phyloP scores from a whole-genome alignment of 2,888 invertebrate species.

The Cerastis rubricosa region DNA sequence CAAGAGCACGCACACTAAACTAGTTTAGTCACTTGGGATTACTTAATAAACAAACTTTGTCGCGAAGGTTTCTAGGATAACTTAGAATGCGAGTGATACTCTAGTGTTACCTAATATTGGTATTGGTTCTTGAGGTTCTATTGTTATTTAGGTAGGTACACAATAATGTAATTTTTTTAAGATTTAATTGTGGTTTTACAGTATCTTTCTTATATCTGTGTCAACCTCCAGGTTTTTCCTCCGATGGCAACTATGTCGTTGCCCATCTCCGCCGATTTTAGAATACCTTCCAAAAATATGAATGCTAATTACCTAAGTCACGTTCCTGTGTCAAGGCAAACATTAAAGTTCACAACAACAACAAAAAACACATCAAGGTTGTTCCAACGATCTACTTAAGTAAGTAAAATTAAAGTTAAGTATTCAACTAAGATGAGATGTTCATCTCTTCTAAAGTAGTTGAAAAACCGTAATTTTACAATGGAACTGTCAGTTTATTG shows the following conservation, averaged over 20 bases:
- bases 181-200: background rate
- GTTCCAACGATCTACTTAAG: background rate
- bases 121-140: constrained; percentile 13
- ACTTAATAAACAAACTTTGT: constrained; percentile 64
- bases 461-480: constrained; percentile 1
- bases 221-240: too few relatives aligned
- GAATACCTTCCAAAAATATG: background rate
- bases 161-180: background rate
- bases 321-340: background rate
- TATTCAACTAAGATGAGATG: constrained; percentile 7
- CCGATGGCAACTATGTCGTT: too few relatives aligned
- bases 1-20: constrained; percentile 59
- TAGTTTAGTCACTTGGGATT: constrained; percentile 65
- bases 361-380: background rate
- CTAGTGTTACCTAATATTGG: constrained; percentile 20
- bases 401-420: background rate
- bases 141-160: background rate
- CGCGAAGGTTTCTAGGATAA: constrained; percentile 50
- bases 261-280: background rate
- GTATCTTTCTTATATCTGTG: background rate
- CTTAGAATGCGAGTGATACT: constrained; percentile 41
- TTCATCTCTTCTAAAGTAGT: constrained; percentile 4
- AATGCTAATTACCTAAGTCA: background rate
- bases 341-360: constrained; percentile 5
- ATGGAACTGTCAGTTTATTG: constrained; percentile 15